Percentiles rank a stretch among this genome's conserved stretches.
phyloP scores from a whole-genome alignment of 1,140 invertebrate genomes.

The Oryctes rhinoceros region DNA sequence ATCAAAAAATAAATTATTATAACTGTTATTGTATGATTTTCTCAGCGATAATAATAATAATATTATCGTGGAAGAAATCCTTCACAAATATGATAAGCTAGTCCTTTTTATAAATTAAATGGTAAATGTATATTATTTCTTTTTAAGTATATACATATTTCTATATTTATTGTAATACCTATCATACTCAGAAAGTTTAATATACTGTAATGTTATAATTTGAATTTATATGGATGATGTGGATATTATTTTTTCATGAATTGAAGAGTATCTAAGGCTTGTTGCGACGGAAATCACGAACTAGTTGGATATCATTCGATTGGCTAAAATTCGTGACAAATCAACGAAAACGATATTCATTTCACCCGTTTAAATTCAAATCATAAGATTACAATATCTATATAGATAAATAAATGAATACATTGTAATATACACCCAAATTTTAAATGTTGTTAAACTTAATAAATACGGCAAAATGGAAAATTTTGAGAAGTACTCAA shows the following conservation, averaged over 20 bases:
- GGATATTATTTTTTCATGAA: no score
- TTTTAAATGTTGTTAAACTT: constrained; percentile 14
- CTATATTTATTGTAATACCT: neutral
- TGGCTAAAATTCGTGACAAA: no score
- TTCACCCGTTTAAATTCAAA: neutral
- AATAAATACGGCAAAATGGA: neutral
- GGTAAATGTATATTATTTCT: neutral
- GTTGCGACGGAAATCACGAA: no score
- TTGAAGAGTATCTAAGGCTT: no score
- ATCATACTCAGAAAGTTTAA: neutral
- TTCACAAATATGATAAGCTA: constrained; percentile 4
- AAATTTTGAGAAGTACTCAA: neutral
- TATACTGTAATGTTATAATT: neutral
- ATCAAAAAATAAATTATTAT: constrained; percentile 8
- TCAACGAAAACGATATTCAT: no score
- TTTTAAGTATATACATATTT: constrained; percentile 12
- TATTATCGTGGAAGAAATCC: neutral
- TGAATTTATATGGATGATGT: neutral
- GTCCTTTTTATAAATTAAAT: neutral
- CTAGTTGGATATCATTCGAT: no score
- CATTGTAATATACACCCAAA: neutral
- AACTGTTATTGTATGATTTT: constrained; percentile 14
- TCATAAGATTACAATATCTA: neutral
- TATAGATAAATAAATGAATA: neutral
- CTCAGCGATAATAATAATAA: neutral